Evolutionary conservation across 2,797 vertebrate species (phyloP).

Genomic region (Dryobates pubescens): DNA sequence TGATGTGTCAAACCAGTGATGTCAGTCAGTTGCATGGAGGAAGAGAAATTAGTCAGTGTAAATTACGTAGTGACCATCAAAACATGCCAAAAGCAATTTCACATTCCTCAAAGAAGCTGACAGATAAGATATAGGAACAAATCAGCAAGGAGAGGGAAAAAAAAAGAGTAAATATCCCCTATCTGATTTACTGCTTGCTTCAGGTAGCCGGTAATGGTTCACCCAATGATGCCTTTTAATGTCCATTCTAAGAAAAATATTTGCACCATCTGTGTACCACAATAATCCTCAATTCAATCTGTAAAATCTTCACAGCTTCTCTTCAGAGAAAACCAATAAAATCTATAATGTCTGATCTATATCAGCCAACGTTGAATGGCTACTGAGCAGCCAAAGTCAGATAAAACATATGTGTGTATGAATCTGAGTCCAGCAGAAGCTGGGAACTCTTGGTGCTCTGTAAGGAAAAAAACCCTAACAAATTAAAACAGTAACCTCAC

Average conservation of each 20-base stretch:
- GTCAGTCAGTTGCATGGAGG: neutral
- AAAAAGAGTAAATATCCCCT: neutral
- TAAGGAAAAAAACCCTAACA: neutral
- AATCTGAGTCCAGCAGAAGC: neutral
- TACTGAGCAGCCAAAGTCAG: neutral
- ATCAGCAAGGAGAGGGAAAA: neutral
- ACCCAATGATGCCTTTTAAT: neutral
- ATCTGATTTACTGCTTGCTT: neutral
- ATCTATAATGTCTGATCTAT: neutral
- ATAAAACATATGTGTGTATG: neutral
- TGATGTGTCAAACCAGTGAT: conserved; percentile 43
- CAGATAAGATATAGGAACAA: neutral
- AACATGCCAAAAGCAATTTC: neutral
- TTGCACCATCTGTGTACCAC: neutral
- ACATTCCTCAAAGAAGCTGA: neutral
- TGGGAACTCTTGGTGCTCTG: neutral
- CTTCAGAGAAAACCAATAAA: neutral
- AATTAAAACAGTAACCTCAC: neutral
- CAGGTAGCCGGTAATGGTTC: neutral
- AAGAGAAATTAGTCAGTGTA: conserved; percentile 41
- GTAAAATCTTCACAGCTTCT: neutral
- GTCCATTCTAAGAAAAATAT: neutral
- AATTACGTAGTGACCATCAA: conserved; percentile 11
- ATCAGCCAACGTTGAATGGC: neutral
- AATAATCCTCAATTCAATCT: neutral